These are phyloP conservation scores for Oryzias curvinotus DNA, from an alignment of 2,113 vertebrate species.

Conservation along the genomic window DNA sequence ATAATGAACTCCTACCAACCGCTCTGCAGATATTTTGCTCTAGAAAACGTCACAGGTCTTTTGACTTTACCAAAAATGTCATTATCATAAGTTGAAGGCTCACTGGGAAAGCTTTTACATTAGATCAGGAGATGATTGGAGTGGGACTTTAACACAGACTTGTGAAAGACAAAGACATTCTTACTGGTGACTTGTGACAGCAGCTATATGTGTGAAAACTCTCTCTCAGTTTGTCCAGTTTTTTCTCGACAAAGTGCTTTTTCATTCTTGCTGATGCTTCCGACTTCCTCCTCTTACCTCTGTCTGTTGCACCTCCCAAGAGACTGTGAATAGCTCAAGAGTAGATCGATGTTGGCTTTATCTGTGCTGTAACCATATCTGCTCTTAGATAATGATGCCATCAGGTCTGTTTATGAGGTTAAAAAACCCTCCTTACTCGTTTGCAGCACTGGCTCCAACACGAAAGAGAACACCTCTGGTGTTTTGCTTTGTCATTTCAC, in stretches of 20 bases:
- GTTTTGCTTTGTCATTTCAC: conserved; percentile 9
- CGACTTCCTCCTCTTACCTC: conserved; percentile 19
- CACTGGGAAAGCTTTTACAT: not conserved
- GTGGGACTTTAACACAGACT: too few species aligned
- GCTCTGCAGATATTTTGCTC: too few species aligned
- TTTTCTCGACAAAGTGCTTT: conserved; percentile 22
- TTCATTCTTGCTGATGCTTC: conserved; percentile 4
- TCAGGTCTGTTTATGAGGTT: conserved; percentile 72
- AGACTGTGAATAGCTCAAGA: conserved; percentile 50
- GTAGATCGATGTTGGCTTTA: conserved; percentile 69
- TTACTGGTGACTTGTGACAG: not conserved
- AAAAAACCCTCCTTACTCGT: conserved; percentile 38
- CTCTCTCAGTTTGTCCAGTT: conserved; percentile 2
- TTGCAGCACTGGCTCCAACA: conserved; percentile 17
- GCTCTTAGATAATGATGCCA: conserved; percentile 69
- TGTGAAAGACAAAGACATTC: not conserved
- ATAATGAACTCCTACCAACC: too few species aligned
- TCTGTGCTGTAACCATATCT: conserved; percentile 72
- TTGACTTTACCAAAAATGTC: not conserved
- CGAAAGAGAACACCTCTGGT: conserved; percentile 22
- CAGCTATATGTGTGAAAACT: conserved; percentile 1
- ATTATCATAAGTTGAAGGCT: not conserved
- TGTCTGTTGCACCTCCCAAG: conserved; percentile 25
- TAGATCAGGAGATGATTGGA: too few species aligned
- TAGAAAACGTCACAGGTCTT: not conserved